These are phyloP conservation scores for Dermatophagoides farinae DNA, from an alignment of 1,140 invertebrate species.

Conservation along the genomic window DNA sequence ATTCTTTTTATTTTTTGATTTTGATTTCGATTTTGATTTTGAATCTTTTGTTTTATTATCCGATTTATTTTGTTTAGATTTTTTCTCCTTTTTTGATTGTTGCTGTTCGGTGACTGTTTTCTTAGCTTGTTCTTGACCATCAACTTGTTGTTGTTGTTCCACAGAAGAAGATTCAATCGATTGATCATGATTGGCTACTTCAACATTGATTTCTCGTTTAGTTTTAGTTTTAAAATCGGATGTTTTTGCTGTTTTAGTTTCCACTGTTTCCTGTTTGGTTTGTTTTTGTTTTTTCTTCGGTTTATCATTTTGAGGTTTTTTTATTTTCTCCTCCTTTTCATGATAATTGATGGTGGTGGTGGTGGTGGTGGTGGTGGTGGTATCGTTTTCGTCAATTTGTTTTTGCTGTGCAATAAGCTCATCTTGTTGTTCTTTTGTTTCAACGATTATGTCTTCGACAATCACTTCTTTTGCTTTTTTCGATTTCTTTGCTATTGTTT, in stretches of 20 bases:
- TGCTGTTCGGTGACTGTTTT: background rate
- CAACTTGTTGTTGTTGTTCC: background rate
- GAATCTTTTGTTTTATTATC: background rate
- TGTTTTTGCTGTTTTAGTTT: background rate
- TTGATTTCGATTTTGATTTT: too few relatives aligned
- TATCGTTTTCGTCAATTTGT: background rate
- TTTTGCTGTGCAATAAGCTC: background rate
- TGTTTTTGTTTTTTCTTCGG: background rate
- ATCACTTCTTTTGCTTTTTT: background rate
- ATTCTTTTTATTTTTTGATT: background rate
- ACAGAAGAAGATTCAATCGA: too few relatives aligned
- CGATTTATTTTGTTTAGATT: background rate
- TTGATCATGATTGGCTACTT: background rate
- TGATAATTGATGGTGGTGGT: too few relatives aligned
- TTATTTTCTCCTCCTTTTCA: background rate
- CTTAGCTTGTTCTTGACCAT: background rate
- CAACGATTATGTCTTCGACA: background rate
- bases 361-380: too few relatives aligned
- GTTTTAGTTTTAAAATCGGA: background rate
- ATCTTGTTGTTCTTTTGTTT: conserved; percentile 1
- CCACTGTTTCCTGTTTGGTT: background rate
- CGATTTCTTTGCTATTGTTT: background rate
- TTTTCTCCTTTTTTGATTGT: background rate
- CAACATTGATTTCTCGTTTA: background rate
- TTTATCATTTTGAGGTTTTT: background rate